A percentile compares a stretch with the other conserved stretches of the same genome.
phyloP scores from a whole-genome alignment of 2,113 vertebrate genomes.

The Mus spicilegus region DNA sequence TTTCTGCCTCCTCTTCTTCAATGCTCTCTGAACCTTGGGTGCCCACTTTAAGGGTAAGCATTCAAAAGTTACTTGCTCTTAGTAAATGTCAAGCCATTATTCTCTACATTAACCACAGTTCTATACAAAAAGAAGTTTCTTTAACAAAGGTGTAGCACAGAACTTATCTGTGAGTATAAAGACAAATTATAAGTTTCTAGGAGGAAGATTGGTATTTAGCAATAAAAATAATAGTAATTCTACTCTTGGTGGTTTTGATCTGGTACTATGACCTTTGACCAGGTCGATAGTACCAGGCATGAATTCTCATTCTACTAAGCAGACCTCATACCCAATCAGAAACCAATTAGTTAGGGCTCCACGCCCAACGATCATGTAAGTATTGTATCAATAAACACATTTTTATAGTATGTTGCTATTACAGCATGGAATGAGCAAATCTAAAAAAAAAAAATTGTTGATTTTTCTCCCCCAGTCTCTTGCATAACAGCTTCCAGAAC shows the following conservation, averaged over 20 bases:
- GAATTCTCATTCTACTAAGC: neutral
- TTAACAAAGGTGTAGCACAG: neutral
- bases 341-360: neutral
- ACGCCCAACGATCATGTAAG: neutral
- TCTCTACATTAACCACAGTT: neutral
- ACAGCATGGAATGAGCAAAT: neutral
- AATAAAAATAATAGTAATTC: neutral
- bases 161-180: neutral
- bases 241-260: neutral
- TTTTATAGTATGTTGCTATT: neutral
- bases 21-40: neutral
- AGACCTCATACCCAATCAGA: neutral
- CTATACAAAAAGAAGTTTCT: neutral
- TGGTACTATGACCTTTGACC: neutral
- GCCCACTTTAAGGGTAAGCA: neutral
- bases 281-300: neutral
- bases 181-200: neutral
- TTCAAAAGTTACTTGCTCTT: neutral
- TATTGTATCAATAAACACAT: neutral
- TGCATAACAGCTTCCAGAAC: neutral
- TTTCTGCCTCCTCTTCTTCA: neutral
- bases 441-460: neutral
- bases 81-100: neutral
- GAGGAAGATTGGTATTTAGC: neutral
- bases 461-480: neutral